These are phyloP conservation scores for Platycnemis pennipes DNA, from an alignment of 2,888 invertebrate species.

Conservation along the genomic window DNA sequence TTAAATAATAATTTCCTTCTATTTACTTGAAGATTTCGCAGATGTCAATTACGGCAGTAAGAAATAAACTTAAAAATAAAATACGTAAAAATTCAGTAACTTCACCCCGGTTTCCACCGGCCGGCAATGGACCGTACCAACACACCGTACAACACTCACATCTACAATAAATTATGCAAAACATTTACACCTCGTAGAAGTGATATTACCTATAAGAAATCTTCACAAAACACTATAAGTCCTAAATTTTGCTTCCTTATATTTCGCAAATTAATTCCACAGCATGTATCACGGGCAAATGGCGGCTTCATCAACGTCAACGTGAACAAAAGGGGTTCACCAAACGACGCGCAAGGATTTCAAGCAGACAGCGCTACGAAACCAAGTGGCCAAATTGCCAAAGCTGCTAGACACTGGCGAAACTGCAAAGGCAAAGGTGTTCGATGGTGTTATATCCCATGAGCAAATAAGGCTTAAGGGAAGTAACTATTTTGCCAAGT, in stretches of 20 bases:
- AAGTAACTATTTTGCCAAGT: no score
- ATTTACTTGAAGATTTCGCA: neutral
- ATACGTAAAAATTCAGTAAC: neutral
- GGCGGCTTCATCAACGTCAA: slow-evolving; percentile 79
- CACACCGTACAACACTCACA: slow-evolving; percentile 20
- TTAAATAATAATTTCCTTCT: neutral
- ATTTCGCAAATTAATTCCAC: slow-evolving; percentile 83
- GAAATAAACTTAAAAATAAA: slow-evolving; percentile 43
- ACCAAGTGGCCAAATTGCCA: slow-evolving; percentile 50
- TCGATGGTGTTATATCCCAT: no score
- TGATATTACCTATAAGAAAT: slow-evolving; percentile 45
- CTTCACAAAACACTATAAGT: neutral
- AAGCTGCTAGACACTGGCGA: neutral
- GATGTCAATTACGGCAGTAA: slow-evolving; percentile 10
- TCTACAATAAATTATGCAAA: slow-evolving; percentile 18
- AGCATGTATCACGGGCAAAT: slow-evolving; percentile 82
- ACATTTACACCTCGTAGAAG: slow-evolving; percentile 28
- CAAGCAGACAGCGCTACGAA: slow-evolving; percentile 61
- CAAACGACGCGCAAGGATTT: slow-evolving; percentile 89
- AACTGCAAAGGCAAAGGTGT: no score
- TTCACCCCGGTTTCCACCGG: slow-evolving; percentile 57
- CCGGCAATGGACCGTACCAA: slow-evolving; percentile 48
- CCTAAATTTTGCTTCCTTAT: slow-evolving; percentile 55
- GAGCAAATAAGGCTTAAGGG: no score
- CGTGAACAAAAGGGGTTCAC: slow-evolving; percentile 85